A percentile compares a stretch with the other conserved stretches of the same genome.
Conservation (phyloP, 2,113 vertebrate species). For the Galemys pyrenaicus region DNA sequence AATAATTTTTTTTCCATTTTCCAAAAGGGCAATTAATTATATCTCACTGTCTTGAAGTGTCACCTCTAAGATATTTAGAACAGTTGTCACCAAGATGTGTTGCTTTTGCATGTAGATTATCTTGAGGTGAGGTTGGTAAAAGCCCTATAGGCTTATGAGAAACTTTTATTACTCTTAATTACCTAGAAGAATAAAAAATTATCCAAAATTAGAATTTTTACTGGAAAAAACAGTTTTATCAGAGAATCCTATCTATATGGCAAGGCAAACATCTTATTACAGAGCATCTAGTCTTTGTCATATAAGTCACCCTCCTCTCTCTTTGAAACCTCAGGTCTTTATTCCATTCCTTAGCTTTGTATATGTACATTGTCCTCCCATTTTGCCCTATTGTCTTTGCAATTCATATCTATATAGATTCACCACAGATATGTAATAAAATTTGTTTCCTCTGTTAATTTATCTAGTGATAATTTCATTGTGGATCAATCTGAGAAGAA, state of each 20-base stretch:
- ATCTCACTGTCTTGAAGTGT: background rate
- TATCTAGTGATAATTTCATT: no score
- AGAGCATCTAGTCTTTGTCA: background rate
- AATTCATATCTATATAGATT: background rate
- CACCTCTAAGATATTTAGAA: background rate
- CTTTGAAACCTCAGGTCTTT: background rate
- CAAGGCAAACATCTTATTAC: background rate
- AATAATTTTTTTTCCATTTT: background rate
- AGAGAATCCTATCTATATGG: background rate
- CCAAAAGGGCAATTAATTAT: background rate
- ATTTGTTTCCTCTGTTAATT: background rate
- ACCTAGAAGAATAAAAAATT: background rate
- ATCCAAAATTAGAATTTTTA: background rate
- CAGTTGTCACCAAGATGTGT: background rate
- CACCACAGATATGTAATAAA: background rate
- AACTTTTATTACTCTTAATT: background rate
- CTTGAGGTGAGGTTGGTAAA: background rate
- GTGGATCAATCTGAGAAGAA: no score
- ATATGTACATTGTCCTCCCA: background rate
- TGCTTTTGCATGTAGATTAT: background rate
- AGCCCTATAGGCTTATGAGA: background rate
- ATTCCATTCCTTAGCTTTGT: background rate
- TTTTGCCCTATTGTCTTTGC: background rate
- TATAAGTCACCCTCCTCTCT: background rate
- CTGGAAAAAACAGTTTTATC: background rate